Percentiles rank a stretch among this genome's conserved stretches.
Conservation (phyloP, 2,888 invertebrate species). For the Drosophila mimica region DNA sequence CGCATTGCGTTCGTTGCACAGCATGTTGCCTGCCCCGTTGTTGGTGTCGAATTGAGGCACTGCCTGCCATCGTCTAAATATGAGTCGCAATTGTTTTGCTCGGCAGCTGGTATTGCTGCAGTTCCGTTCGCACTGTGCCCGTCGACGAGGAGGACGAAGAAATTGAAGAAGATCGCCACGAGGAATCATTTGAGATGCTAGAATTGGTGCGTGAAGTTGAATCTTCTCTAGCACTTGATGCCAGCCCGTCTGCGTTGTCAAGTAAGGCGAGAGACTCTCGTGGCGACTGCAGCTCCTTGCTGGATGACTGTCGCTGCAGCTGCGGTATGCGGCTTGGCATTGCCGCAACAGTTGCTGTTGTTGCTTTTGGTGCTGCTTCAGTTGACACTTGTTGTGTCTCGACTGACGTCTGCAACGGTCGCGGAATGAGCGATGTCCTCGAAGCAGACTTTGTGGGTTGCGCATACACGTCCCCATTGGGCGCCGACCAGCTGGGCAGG, state of each 20-base stretch:
- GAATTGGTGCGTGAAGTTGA: slow-evolving; percentile 58
- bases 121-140: slow-evolving; percentile 84
- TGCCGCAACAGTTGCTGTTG: slow-evolving; percentile 6
- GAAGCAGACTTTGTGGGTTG: slow-evolving; percentile 75
- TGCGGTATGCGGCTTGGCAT: slow-evolving; percentile 77
- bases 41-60: slow-evolving; percentile 37
- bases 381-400: slow-evolving; percentile 57
- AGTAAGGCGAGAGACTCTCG: slow-evolving; percentile 4
- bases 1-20: slow-evolving; percentile 60
- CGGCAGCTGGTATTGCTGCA: slow-evolving; percentile 71
- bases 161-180: slow-evolving; percentile 48
- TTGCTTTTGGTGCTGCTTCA: slow-evolving; percentile 29
- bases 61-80: slow-evolving; percentile 51
- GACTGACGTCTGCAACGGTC: slow-evolving; percentile 43
- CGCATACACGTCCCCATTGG: slow-evolving; percentile 77
- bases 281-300: slow-evolving; percentile 50
- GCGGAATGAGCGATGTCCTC: slow-evolving; percentile 71
- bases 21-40: slow-evolving; percentile 23
- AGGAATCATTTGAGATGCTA: slow-evolving; percentile 65
- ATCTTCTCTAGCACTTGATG: slow-evolving; percentile 27
- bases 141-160: slow-evolving; percentile 81
- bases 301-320: slow-evolving; percentile 64
- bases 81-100: slow-evolving; percentile 69
- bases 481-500: slow-evolving; percentile 62
- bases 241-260: slow-evolving; percentile 21